phyloP scores from a whole-genome alignment of 2,888 invertebrate species.

The Alloplasta piceator region DNA sequence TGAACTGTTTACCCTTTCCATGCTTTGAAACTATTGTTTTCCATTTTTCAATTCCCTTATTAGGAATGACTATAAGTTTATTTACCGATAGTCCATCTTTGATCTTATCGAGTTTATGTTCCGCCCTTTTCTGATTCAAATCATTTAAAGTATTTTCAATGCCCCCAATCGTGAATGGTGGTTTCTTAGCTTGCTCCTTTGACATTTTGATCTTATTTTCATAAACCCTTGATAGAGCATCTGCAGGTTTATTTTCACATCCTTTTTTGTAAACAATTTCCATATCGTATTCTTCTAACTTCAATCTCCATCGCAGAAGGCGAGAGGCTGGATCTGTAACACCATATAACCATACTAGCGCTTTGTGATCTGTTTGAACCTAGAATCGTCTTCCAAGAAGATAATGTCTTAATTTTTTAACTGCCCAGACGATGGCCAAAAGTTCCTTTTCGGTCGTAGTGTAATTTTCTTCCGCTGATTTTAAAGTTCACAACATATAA shows the following conservation, averaged over 20 bases:
- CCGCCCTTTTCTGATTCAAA: slow-evolving; percentile 11
- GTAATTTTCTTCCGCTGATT: slow-evolving; percentile 58
- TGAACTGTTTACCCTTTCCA: slow-evolving; percentile 10
- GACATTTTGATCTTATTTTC: slow-evolving; percentile 16
- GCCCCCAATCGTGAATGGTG: slow-evolving; percentile 3
- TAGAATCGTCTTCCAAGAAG: slow-evolving; percentile 31
- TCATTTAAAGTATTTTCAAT: slow-evolving; percentile 15
- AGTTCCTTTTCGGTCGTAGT: slow-evolving; percentile 34
- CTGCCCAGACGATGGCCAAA: slow-evolving; percentile 63
- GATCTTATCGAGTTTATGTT: slow-evolving; percentile 13
- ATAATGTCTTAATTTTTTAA: slow-evolving; percentile 62
- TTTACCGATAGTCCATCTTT: slow-evolving; percentile 10
- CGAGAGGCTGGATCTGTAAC: slow-evolving; percentile 29
- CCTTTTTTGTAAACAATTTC: slow-evolving; percentile 39
- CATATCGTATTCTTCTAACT: slow-evolving; percentile 42
- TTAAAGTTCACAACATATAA: slow-evolving; percentile 73
- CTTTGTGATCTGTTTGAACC: slow-evolving; percentile 37
- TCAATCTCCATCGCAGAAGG: slow-evolving; percentile 40
- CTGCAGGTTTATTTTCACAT: slow-evolving; percentile 34
- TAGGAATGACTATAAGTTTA: slow-evolving; percentile 1
- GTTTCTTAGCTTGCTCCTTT: slow-evolving; percentile 5
- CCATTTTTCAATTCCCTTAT: slow-evolving; percentile 4
- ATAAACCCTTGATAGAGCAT: slow-evolving; percentile 28
- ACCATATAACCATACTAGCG: slow-evolving; percentile 27
- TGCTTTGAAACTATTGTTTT: slow-evolving; percentile 1